A percentile compares a stretch with the other conserved stretches of the same genome.
Conservation (phyloP, 2,113 vertebrate species). For the Crotalus horridus region DNA sequence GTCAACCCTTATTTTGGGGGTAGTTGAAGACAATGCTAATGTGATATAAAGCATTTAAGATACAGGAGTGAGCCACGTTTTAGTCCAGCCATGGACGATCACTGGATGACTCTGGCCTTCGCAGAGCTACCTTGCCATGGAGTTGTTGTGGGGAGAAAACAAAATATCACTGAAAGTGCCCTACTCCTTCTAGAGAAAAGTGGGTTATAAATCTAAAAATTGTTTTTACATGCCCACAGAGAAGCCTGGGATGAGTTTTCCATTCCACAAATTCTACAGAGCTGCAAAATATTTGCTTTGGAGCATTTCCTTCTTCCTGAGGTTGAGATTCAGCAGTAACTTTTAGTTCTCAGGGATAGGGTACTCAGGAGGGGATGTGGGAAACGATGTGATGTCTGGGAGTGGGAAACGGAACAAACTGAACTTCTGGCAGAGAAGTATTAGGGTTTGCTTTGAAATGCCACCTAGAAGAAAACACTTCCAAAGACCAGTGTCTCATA, state of each 20-base stretch:
- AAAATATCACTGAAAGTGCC: not conserved
- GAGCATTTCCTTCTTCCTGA: not conserved
- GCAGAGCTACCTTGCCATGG: not conserved
- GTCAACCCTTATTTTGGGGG: not conserved
- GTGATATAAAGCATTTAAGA: not conserved
- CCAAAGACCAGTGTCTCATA: not conserved
- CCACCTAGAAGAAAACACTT: not conserved
- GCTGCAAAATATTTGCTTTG: not conserved
- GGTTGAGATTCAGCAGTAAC: not conserved
- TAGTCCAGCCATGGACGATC: not conserved
- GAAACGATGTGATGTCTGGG: not conserved
- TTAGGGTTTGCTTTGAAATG: not conserved
- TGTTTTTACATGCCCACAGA: not conserved
- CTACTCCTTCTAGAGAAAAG: not conserved
- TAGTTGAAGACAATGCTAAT: not conserved
- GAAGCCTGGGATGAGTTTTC: not conserved
- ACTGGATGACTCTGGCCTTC: not conserved
- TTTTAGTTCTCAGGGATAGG: not conserved
- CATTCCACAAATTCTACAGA: not conserved
- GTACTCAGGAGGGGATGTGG: not conserved
- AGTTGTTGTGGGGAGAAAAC: not conserved
- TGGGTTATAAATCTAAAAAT: not conserved
- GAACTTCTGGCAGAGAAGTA: not conserved
- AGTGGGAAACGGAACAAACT: not conserved
- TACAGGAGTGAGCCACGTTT: not conserved